Base-by-base conservation (phyloP, 1,140 invertebrate genomes). In the Drosophila navojoa region DNA sequence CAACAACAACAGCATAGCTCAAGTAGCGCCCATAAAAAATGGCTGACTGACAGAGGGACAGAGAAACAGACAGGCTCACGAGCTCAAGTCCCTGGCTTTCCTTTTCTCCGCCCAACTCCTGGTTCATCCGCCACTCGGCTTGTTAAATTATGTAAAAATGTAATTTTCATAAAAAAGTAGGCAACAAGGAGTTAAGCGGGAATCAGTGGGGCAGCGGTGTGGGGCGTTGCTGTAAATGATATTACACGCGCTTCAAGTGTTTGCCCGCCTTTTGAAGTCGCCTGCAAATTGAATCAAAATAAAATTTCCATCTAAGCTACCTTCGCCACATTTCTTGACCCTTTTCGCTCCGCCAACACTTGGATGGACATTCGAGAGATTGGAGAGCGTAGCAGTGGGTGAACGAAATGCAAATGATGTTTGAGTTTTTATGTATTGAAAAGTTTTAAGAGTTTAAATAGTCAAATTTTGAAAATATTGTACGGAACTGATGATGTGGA, bases 101-200 rank as follows among this genome's bases (percentile, higher is more conserved):
- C 40, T 27, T 32, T 38, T 5, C 27, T 19, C 19, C 38, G 32
- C 40, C 10, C 42, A 44, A 10, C 15, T 42, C 7, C 45, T 22
- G 57, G 42, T 15, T 50, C 59, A 57, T 58, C 71, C 35, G 35
- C 35, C 35, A 38, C 11, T 38, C 60, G 45, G 61, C 77, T 63
- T 79, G 58, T 79, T 82, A 79, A 84, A 82, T 82, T 82, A 84
- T 82, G 79, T 82, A 79, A 84, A 81, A 82, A 84, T 84, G 81
- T 76, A 84, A 79, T 76, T 76, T 78, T 71, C 62, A 59, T 68
- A 47, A 71, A 72, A 66, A 71, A 67, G 59, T 16, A 29, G 58
- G 49, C 40, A n/a, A n/a, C 27, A 15, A 49, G 50, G 40, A 54
- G 61, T 32, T 54, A 10, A 55, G 42, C 32, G 27, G 27, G 4